Evolutionary conservation across 2,113 vertebrate species (phyloP).

Genomic region (Lampris megalopsis): DNA sequence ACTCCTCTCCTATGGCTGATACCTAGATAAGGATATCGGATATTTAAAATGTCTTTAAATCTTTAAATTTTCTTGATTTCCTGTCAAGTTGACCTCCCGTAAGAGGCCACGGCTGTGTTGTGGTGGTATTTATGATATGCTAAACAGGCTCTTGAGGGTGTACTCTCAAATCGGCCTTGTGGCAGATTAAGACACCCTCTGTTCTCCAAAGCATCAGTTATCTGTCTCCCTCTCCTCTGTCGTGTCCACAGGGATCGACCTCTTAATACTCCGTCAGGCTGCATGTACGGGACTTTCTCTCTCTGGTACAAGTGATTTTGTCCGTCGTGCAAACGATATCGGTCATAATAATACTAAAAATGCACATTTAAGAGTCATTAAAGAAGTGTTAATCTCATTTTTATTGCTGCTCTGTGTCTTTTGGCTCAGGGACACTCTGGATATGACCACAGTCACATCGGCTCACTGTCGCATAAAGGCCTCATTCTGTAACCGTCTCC

Average conservation of each 20-base stretch:
- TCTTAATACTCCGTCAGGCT: not conserved
- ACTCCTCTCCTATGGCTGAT: constrained; percentile 18
- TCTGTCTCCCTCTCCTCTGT: not conserved
- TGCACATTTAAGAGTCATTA: too few species aligned
- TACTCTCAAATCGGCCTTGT: constrained; percentile 33
- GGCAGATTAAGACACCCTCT: not conserved
- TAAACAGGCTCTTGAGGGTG: constrained; percentile 32
- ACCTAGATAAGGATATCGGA: constrained; percentile 18
- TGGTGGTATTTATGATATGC: not conserved
- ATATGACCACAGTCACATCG: too few species aligned
- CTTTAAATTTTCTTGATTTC: constrained; percentile 3
- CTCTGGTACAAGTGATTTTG: too few species aligned
- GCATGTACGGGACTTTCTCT: too few species aligned
- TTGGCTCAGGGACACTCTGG: too few species aligned
- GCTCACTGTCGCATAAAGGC: too few species aligned
- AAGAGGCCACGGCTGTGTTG: constrained; percentile 10
- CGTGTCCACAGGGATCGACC: not conserved
- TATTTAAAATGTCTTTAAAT: constrained; percentile 14
- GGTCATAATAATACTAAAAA: too few species aligned
- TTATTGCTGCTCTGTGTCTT: too few species aligned
- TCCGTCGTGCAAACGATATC: too few species aligned
- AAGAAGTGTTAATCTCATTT: too few species aligned
- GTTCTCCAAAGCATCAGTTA: constrained; percentile 20
- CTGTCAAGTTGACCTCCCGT: constrained; percentile 31
- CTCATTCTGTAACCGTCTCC: too few species aligned